phyloP scores from a whole-genome alignment of 2,888 invertebrate genomes.

The Caradrina clavipalpis region DNA sequence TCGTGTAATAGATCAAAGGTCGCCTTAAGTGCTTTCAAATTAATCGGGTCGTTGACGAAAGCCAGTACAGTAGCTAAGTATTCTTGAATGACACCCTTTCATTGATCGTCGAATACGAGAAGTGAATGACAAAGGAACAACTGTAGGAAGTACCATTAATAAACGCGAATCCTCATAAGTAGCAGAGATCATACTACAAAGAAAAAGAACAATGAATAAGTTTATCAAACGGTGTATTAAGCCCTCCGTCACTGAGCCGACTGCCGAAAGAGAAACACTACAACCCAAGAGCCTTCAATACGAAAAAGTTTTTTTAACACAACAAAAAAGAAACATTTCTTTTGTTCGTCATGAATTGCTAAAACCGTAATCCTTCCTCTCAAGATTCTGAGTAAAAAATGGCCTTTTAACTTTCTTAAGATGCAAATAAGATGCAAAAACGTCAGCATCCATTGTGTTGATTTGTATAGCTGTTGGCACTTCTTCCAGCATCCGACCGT shows the following conservation, averaged over 20 bases:
- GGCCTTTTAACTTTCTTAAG: constrained; percentile 37
- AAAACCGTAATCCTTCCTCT: constrained; percentile 50
- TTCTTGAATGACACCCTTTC: background rate
- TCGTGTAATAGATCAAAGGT: no score
- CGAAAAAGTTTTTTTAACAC: constrained; percentile 24
- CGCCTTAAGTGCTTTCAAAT: background rate
- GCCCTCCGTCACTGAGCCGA: constrained; percentile 2
- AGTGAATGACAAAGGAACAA: background rate
- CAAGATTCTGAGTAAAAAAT: constrained; percentile 30
- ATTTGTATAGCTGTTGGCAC: constrained; percentile 45
- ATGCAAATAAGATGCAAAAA: constrained; percentile 57
- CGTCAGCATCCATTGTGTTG: constrained; percentile 49
- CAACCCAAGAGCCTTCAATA: constrained; percentile 13
- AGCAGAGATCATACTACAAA: background rate
- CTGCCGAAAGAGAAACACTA: constrained; percentile 33
- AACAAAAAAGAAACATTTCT: constrained; percentile 36
- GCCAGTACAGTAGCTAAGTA: background rate
- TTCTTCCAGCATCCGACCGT: constrained; percentile 27
- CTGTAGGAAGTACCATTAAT: background rate
- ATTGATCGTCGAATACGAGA: background rate
- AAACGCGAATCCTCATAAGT: constrained; percentile 6
- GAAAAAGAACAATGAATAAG: constrained; percentile 28
- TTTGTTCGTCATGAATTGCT: constrained; percentile 55
- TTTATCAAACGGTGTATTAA: constrained; percentile 19
- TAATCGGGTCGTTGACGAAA: background rate